Conservation (phyloP, 2,797 vertebrate species). For the Botia almorhae region DNA sequence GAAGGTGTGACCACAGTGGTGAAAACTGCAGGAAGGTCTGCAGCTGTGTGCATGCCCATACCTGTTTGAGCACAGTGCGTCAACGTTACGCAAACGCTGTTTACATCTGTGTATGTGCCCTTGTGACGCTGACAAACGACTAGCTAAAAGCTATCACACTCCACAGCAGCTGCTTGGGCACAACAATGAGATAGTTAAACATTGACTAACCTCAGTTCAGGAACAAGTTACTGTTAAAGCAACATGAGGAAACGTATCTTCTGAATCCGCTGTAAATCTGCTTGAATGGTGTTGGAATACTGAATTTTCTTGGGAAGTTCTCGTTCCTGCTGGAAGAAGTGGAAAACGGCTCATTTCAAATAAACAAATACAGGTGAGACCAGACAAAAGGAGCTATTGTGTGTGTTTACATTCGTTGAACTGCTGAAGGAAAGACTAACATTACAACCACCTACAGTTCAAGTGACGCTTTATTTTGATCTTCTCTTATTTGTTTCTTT, state of each 20-base stretch:
- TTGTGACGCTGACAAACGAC: slow-evolving; percentile 10
- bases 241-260: slow-evolving; percentile 3
- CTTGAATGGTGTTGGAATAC: slow-evolving; percentile 8
- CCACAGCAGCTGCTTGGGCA: background rate
- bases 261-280: background rate
- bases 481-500: background rate
- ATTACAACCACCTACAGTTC: background rate
- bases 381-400: background rate
- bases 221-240: slow-evolving; percentile 6
- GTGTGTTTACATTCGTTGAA: background rate
- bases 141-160: slow-evolving; percentile 10
- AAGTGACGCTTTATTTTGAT: background rate
- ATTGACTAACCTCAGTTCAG: slow-evolving; percentile 20
- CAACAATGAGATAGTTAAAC: slow-evolving; percentile 4
- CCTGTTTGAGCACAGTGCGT: slow-evolving; percentile 31
- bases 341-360: background rate
- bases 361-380: slow-evolving; percentile 18
- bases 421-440: background rate
- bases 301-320: background rate
- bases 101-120: slow-evolving; percentile 10
- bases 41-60: slow-evolving; percentile 1
- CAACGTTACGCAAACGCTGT: background rate
- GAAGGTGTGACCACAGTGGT: background rate
- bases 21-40: background rate
- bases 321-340: background rate